Percentiles rank a stretch among this genome's conserved stretches.
Evolutionary conservation across 2,888 invertebrate genomes (phyloP).

Genomic region (Hemistola chrysoprasaria): DNA sequence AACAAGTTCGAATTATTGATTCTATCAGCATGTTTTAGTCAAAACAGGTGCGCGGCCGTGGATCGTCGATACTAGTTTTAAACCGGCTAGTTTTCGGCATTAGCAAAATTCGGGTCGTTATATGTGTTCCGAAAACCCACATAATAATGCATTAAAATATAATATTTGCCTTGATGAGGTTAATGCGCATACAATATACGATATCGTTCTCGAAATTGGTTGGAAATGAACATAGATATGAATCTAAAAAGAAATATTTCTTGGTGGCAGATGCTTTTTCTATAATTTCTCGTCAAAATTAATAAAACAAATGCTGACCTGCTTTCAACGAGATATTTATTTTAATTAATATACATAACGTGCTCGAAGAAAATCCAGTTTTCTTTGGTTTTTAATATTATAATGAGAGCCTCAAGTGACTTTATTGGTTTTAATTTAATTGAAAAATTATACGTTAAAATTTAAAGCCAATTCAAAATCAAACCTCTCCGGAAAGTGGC

Average conservation of each 20-base stretch:
- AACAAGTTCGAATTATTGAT: conserved; percentile 61
- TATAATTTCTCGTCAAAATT: too few relatives aligned
- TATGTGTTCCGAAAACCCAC: conserved; percentile 68
- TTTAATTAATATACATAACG: too few relatives aligned
- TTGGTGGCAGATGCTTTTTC: too few relatives aligned
- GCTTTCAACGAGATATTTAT: too few relatives aligned
- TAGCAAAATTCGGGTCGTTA: conserved; percentile 71
- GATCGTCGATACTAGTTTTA: conserved; percentile 55
- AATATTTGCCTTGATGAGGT: conserved; percentile 28
- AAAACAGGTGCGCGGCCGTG: conserved; percentile 66
- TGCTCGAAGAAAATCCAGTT: too few relatives aligned
- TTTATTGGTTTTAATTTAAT: too few relatives aligned
- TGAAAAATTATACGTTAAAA: too few relatives aligned
- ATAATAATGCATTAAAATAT: conserved; percentile 31
- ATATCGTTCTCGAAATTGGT: conserved; percentile 11
- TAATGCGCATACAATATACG: conserved; percentile 27
- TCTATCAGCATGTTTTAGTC: conserved; percentile 51
- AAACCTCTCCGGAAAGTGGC: too few relatives aligned
- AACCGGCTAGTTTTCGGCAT: conserved; percentile 43
- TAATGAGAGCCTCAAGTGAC: too few relatives aligned
- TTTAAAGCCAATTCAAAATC: too few relatives aligned
- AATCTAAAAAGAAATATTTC: not conserved
- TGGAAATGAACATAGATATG: too few relatives aligned
- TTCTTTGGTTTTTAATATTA: too few relatives aligned
- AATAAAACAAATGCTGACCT: not conserved